phyloP scores from a whole-genome alignment of 2,888 invertebrate species.

The Megastigmus dorsalis region DNA sequence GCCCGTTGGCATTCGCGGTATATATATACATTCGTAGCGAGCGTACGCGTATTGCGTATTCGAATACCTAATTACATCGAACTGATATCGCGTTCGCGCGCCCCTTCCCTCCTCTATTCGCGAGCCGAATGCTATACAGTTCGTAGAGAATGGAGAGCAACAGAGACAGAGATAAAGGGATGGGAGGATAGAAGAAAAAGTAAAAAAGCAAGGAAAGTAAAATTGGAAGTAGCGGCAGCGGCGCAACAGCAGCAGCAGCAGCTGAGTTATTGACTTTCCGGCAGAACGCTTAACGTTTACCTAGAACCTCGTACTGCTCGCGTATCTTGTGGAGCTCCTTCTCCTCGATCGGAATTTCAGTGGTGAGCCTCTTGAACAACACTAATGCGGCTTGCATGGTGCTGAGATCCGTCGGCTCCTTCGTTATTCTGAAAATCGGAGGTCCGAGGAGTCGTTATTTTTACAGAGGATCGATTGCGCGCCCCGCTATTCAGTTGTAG shows the following conservation, averaged over 20 bases:
- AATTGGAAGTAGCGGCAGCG: not conserved
- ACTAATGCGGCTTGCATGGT: slow-evolving; percentile 83
- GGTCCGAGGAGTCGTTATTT: slow-evolving; percentile 43
- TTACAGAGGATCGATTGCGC: slow-evolving; percentile 25
- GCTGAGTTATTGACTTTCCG: slow-evolving; percentile 43
- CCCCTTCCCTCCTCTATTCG: too few relatives aligned
- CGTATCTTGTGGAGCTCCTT: slow-evolving; percentile 84
- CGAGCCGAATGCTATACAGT: too few relatives aligned
- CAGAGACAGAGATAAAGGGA: too few relatives aligned
- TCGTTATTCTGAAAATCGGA: slow-evolving; percentile 75
- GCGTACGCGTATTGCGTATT: too few relatives aligned
- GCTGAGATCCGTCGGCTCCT: slow-evolving; percentile 83
- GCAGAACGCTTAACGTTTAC: slow-evolving; percentile 69
- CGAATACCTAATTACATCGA: slow-evolving; percentile 22
- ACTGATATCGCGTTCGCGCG: not conserved
- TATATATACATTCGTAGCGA: not conserved
- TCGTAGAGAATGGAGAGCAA: not conserved
- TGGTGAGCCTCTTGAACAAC: slow-evolving; percentile 81
- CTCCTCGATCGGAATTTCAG: slow-evolving; percentile 81
- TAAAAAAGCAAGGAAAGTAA: slow-evolving; percentile 8
- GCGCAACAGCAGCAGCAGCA: not conserved
- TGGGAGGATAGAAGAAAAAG: not conserved
- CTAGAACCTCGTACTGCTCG: slow-evolving; percentile 83
- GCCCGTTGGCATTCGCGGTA: not conserved
- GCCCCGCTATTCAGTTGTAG: slow-evolving; percentile 22